Conservation (phyloP, 2,888 invertebrate genomes). For the Cephus runcator region DNA sequence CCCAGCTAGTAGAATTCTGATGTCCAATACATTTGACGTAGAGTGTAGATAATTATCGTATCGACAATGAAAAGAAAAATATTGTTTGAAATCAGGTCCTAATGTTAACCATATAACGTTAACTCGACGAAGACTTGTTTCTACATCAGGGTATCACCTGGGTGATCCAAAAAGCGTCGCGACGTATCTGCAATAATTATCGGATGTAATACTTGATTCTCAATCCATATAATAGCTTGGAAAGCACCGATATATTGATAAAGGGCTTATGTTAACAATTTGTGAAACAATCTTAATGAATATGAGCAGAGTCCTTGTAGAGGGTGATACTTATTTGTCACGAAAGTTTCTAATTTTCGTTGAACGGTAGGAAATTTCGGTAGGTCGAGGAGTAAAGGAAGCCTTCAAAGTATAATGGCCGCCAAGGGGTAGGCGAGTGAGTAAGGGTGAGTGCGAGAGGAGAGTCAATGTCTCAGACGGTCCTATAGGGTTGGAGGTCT, state of each 20-base stretch:
- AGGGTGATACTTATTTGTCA: not conserved
- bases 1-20: not conserved
- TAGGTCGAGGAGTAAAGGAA: not conserved
- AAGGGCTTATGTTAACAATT: not conserved
- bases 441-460: not conserved
- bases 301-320: not conserved
- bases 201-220: not conserved
- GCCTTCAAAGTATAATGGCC: not conserved
- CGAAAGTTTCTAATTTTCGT: not conserved
- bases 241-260: not conserved
- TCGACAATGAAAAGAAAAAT: not conserved
- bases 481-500: not conserved
- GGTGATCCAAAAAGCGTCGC: not conserved
- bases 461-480: not conserved
- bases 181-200: not conserved
- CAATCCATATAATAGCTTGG: not conserved
- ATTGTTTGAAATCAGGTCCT: not conserved
- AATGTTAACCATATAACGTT: not conserved
- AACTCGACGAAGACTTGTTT: not conserved
- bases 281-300: not conserved
- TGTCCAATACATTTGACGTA: not conserved
- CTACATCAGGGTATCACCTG: not conserved
- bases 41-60: not conserved
- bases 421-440: not conserved
- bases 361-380: not conserved